Evolutionary conservation across 1,140 invertebrate genomes (phyloP).

Genomic region (Lanistes nyassanus): DNA sequence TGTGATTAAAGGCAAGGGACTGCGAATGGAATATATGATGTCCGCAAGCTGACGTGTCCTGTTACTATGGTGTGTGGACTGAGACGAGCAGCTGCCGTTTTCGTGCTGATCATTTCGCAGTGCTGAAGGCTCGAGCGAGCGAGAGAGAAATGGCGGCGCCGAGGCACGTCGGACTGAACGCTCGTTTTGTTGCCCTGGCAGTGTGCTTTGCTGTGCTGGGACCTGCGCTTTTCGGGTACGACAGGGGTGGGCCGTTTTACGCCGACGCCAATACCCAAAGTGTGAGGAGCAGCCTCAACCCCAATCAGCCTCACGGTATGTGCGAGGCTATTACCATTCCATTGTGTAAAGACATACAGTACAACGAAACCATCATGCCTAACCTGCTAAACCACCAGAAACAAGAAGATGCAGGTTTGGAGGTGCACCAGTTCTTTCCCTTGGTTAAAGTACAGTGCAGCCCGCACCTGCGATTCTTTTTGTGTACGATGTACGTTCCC

Average conservation of each 20-base stretch:
- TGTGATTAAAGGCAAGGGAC: too few relatives aligned
- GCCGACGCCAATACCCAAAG: conserved; percentile 8
- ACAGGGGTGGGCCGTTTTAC: neutral
- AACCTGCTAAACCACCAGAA: conserved; percentile 92
- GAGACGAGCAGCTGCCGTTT: neutral
- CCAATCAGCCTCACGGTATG: conserved; percentile 72
- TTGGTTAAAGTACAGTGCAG: conserved; percentile 97
- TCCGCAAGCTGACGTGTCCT: neutral
- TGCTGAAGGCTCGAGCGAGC: neutral
- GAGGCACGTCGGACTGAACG: neutral
- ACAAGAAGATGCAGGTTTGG: conserved; percentile 93
- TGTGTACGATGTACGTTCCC: conserved; percentile 96
- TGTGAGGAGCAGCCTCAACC: conserved; percentile 25
- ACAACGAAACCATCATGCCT: conserved; percentile 96
- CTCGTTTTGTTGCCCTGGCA: neutral
- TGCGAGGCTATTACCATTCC: conserved; percentile 94
- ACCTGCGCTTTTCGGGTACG: neutral
- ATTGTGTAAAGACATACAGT: conserved; percentile 90
- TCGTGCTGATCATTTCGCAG: neutral
- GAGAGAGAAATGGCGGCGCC: conserved; percentile 17
- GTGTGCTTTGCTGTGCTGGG: conserved; percentile 19
- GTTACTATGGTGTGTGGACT: neutral
- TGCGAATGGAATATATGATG: neutral
- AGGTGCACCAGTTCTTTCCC: conserved; percentile 93
- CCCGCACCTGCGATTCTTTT: conserved; percentile 91